Conservation (phyloP, 2,113 vertebrate species). For the Corvus cornix region DNA sequence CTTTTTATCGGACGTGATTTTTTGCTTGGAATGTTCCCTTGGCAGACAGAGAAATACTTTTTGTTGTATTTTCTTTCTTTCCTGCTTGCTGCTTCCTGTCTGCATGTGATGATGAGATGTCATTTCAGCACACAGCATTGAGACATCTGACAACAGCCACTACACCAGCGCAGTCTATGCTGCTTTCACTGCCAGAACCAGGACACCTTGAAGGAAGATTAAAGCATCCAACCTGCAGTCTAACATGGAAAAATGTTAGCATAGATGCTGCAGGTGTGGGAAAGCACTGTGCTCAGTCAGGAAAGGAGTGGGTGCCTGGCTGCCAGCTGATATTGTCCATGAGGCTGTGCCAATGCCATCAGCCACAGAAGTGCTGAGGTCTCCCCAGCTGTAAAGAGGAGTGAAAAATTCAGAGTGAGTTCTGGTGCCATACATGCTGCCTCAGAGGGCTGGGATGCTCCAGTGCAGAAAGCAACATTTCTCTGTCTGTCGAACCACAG, state of each 20-base stretch:
- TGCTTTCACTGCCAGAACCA: not conserved
- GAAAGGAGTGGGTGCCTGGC: not conserved
- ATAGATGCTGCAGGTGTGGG: not conserved
- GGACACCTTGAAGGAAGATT: not conserved
- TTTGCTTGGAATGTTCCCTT: not conserved
- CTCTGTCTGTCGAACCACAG: not conserved
- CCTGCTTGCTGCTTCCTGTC: conserved; percentile 48
- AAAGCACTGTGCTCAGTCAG: accelerated
- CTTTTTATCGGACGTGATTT: conserved; percentile 20
- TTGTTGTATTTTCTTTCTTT: conserved; percentile 42
- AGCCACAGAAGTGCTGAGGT: not conserved
- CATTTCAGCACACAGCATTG: not conserved
- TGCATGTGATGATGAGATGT: conserved; percentile 30
- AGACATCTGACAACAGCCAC: conserved; percentile 49
- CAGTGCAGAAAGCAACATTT: not conserved
- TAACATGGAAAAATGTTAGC: not conserved
- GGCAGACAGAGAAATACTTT: conserved; percentile 27
- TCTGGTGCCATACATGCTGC: not conserved
- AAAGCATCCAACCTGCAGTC: not conserved
- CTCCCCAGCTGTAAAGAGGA: not conserved
- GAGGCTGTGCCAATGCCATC: not conserved
- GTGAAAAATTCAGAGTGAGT: not conserved
- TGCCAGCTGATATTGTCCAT: not conserved
- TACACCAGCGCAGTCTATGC: not conserved
- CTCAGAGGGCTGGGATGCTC: not conserved